Evolutionary conservation across 2,888 invertebrate species (phyloP), one percentile per base, ranked within the genome.

Genomic region (Sinotaia quadrata): DNA sequence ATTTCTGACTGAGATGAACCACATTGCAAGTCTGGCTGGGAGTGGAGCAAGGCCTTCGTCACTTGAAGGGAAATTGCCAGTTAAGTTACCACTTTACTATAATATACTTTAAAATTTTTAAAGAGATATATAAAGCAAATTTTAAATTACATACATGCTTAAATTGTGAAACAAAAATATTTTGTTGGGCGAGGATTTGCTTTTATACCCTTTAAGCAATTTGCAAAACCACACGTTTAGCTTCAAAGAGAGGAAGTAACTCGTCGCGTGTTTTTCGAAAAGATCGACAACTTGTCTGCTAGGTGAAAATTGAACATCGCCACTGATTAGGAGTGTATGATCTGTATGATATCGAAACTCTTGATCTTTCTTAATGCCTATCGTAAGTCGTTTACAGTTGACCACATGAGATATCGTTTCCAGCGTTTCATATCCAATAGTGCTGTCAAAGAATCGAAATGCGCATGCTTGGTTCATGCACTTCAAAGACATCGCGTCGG

Each of bases 361-460:
- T 68, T 74, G 12, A 84, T 81, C 60, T 76, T 79, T 65, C 68
- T 76, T 57, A 84, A 59, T 5, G 78, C 75, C 24, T 74, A 71
- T 51, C 76, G 71, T 12, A 85, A 67, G 70, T 85, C 85, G n/a
- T 82, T 81, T 24, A 80, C 71, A 62, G 78, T 84, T 51, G 84
- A 82, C 0, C 84, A 75, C 34, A 84, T 85, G 75, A 82, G 83
- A 66, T 81, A 77, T 10, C 84, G 75, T 15, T 82, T 75, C 85
- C 85, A 85, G 24, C 84, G 74, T 7, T 75, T 74, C n/a, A 85
- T 77, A 15, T 79, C 78, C 2, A 74, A 73, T 1, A 57, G 34
- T 18, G 80, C 75, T 8, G 77, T 68, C 27, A 74, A 69, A 18
- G 76, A 68, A 47, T 74, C 65, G 81, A 78, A 5, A 75, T 78